phyloP scores from a whole-genome alignment of 2,888 invertebrate species.

The Agonopterix arenella region DNA sequence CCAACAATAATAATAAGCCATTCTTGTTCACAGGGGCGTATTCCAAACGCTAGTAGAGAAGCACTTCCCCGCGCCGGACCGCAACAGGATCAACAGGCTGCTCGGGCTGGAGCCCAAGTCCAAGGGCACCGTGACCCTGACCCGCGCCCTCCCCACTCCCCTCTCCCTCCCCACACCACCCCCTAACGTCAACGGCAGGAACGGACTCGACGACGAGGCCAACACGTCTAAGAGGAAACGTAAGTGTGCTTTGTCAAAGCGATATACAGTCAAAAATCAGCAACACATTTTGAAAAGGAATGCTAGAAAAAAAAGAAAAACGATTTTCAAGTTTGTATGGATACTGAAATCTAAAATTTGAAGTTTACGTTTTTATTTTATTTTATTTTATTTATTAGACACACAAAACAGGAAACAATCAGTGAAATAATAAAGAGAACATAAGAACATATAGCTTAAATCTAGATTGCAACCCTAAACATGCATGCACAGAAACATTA shows the following conservation, averaged over 20 bases:
- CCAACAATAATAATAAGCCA: neutral
- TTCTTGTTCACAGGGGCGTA: conserved; percentile 84
- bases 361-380: too few species aligned
- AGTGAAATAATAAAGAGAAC: too few species aligned
- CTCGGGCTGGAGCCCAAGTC: conserved; percentile 78
- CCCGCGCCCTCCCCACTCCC: conserved; percentile 4
- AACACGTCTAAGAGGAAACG: conserved; percentile 61
- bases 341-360: too few species aligned
- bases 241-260: conserved; percentile 32
- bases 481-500: too few species aligned
- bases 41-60: conserved; percentile 98
- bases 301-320: too few species aligned
- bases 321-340: too few species aligned
- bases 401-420: too few species aligned
- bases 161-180: conserved; percentile 24
- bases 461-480: too few species aligned
- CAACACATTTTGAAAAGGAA: too few species aligned
- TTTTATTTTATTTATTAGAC: too few species aligned
- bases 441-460: too few species aligned
- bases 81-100: conserved; percentile 86
- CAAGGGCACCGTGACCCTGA: conserved; percentile 26
- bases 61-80: conserved; percentile 98
- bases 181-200: conserved; percentile 31
- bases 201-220: conserved; percentile 37
- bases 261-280: too few species aligned